Evolutionary conservation across 2,888 invertebrate genomes (phyloP).

Genomic region (Agriopis leucophaearia): DNA sequence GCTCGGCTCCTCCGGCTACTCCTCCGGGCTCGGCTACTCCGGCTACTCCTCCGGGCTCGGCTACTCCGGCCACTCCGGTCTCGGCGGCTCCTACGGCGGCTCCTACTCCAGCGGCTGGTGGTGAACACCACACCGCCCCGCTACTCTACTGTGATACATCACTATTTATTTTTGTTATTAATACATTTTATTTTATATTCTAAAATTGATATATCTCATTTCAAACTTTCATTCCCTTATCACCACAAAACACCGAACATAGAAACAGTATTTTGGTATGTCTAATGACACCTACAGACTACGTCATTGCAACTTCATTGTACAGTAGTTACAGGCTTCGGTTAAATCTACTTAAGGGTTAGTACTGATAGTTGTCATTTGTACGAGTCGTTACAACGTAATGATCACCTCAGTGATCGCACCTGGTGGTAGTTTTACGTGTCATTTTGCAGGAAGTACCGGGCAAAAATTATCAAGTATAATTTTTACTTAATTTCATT

Average conservation of each 20-base stretch:
- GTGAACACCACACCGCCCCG: constrained; percentile 36
- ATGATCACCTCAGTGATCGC: too few relatives aligned
- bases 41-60: neutral
- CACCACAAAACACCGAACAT: neutral
- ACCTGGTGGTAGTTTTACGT: too few relatives aligned
- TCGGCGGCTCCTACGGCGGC: constrained; percentile 35
- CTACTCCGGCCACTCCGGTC: constrained; percentile 36
- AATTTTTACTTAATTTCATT: too few relatives aligned
- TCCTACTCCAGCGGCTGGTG: constrained; percentile 43
- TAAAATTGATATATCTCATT: neutral
- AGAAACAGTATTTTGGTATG: neutral
- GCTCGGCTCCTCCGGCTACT: constrained; percentile 47
- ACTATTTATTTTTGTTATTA: constrained; percentile 2
- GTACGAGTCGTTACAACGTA: too few relatives aligned
- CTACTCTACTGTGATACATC: constrained; percentile 10
- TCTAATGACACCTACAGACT: too few relatives aligned
- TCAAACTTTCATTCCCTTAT: neutral
- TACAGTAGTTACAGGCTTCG: too few relatives aligned
- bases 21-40: constrained; percentile 36
- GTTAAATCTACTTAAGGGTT: too few relatives aligned
- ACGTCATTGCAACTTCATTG: too few relatives aligned
- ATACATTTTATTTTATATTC: constrained; percentile 10
- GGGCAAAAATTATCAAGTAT: too few relatives aligned
- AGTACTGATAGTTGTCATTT: too few relatives aligned
- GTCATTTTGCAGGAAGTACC: too few relatives aligned